Evolutionary conservation across 2,888 invertebrate genomes (phyloP), one percentile per base, ranked within the genome.

Genomic region (Auanema freiburgensis): DNA sequence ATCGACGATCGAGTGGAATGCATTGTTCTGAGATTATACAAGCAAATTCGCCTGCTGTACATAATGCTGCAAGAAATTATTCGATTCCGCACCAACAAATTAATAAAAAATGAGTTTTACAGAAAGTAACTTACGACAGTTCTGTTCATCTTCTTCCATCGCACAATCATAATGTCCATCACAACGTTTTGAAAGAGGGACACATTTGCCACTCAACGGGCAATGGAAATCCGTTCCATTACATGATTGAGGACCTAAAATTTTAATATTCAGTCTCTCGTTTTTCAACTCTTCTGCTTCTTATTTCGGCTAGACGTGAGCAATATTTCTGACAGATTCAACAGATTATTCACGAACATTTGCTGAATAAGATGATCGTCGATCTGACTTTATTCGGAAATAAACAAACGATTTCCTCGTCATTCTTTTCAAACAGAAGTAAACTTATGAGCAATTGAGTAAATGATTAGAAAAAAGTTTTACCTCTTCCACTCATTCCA

Each of bases 101-200:
- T 41, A n/a, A 14, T 14, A 12, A 16, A n/a, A 14, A 43, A 18
- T 12, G 21, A 41, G 59, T 25, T 10, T 21, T 2, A 59, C 4
- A 55, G 25, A 55, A 51, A 41, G 21, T 16, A 57, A 69, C 80
- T 66, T 59, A 83, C 81, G 80, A 63, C 83, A 83, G 57, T 83
- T 83, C 59, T 83, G 83, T 62, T 83, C 83, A 64, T 83, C 83
- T 64, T 83, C 83, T 59, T 83, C 83, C 57, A 82, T 64, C 2
- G 74, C 65, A 55, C 83, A 82, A 62, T 82, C 81, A 63, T 83
- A 83, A 25, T 74, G 74, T 2, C 83, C 83, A 59, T 83, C 83
- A 63, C 83, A 83, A 57, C 83, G 57, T 33, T 72, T 66, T 4
- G 72, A 72, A 67, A 74, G 65, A 18, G 70, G 68, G 14, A 81